Conservation (phyloP, 2,888 invertebrate species). For the Oscheius sp. region DNA sequence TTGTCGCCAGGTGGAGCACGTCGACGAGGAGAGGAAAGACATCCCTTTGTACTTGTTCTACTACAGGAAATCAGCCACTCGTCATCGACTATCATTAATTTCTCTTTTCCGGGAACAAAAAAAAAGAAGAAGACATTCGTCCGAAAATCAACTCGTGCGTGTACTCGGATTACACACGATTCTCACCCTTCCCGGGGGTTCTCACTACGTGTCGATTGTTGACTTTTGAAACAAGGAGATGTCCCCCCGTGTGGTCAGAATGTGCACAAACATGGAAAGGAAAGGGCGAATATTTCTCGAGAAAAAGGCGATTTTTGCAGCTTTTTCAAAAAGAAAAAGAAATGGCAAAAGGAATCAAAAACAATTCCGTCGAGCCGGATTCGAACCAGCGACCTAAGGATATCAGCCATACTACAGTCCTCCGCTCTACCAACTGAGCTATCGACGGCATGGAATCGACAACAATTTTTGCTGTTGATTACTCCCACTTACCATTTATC, state of each 20-base stretch:
- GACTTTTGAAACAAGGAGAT: constrained; percentile 28
- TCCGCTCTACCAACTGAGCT: constrained; percentile 60
- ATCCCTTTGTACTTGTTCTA: too few relatives aligned
- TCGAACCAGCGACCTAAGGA: constrained; percentile 24
- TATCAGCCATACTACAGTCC: constrained; percentile 46
- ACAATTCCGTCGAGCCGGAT: background rate
- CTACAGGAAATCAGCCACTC: too few relatives aligned
- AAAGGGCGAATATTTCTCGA: background rate
- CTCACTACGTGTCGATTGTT: constrained; percentile 19
- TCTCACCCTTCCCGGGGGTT: background rate
- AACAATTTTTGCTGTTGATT: too few relatives aligned
- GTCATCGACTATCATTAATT: too few relatives aligned
- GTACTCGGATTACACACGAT: constrained; percentile 2
- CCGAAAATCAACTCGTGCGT: constrained; percentile 2
- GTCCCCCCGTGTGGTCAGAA: background rate
- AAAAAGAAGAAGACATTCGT: too few relatives aligned
- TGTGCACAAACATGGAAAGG: too few relatives aligned
- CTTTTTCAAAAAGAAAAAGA: background rate
- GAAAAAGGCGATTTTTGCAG: background rate
- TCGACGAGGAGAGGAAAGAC: too few relatives aligned
- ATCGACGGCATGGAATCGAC: constrained; percentile 41
- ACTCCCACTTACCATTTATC: constrained; percentile 41
- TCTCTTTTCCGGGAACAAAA: too few relatives aligned
- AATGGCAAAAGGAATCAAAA: background rate
- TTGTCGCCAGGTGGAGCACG: too few relatives aligned